Percentiles rank a stretch among this genome's conserved stretches.
phyloP scores from a whole-genome alignment of 2,113 vertebrate genomes.

The Sclerurus mexicanus region DNA sequence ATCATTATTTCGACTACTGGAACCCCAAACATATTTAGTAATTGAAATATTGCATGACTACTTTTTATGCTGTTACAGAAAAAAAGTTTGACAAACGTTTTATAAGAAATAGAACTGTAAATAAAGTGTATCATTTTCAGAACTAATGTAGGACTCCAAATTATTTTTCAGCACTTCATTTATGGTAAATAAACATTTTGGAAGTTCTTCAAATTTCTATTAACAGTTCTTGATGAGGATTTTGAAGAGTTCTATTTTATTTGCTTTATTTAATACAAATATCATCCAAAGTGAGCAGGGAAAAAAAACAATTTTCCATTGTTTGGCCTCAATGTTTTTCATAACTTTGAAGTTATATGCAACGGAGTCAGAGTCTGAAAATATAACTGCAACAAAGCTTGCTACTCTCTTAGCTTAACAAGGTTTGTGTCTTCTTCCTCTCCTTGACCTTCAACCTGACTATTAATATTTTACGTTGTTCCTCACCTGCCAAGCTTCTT shows the following conservation, averaged over 20 bases:
- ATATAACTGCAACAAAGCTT: not conserved
- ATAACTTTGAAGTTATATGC: not conserved
- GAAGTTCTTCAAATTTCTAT: not conserved
- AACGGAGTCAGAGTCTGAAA: not conserved
- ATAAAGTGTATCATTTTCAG: not conserved
- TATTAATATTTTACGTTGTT: not conserved
- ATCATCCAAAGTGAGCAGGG: not conserved
- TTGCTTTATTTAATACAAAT: not conserved
- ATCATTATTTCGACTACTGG: not conserved
- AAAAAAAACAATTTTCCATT: not conserved
- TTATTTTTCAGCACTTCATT: not conserved
- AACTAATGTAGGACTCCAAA: not conserved
- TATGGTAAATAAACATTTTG: not conserved
- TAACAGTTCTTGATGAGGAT: not conserved
- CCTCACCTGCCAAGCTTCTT: not conserved
- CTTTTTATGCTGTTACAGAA: not conserved
- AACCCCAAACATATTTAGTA: not conserved
- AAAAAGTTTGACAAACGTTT: not conserved
- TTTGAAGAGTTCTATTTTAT: not conserved
- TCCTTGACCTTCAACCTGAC: not conserved
- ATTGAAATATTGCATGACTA: not conserved
- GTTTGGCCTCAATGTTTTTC: not conserved
- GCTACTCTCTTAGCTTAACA: not conserved
- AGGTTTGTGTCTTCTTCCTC: not conserved
- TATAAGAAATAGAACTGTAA: not conserved